phyloP scores from a whole-genome alignment of 2,797 vertebrate species.

The Pogoniulus pusillus region DNA sequence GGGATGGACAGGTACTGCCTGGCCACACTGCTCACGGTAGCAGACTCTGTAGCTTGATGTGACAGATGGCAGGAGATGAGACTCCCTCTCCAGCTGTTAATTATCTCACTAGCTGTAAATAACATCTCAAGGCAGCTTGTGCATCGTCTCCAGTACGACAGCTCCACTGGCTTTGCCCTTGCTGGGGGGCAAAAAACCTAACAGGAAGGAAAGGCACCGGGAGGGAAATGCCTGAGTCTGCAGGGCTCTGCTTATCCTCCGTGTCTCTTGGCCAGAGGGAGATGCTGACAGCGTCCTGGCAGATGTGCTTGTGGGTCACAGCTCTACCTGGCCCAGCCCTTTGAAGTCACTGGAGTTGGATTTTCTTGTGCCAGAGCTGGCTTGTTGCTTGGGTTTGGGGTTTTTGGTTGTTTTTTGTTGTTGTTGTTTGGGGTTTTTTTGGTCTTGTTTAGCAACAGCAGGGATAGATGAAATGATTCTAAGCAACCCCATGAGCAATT shows the following conservation, averaged over 20 bases:
- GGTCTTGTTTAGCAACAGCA: background rate
- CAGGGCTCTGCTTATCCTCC: background rate
- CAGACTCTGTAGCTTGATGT: background rate
- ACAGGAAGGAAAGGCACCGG: background rate
- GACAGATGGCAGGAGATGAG: slow-evolving; percentile 48
- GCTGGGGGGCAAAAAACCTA: background rate
- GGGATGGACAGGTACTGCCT: background rate
- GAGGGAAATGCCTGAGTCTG: background rate
- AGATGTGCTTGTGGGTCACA: background rate
- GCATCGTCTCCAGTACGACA: fast-evolving
- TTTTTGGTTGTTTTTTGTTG: background rate
- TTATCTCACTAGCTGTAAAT: slow-evolving; percentile 25
- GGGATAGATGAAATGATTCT: background rate
- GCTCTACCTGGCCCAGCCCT: background rate
- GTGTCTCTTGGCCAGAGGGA: background rate
- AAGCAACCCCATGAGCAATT: fast-evolving
- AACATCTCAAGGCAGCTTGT: background rate
- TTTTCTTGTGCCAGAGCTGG: background rate
- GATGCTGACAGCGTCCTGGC: background rate
- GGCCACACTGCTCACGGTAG: background rate
- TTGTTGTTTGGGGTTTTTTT: background rate
- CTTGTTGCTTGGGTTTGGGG: no score
- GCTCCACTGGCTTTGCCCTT: slow-evolving; percentile 10
- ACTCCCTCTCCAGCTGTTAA: slow-evolving; percentile 53
- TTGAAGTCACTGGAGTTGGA: fast-evolving